Conservation (phyloP, 2,113 vertebrate species). For the Nansenia antarctica region DNA sequence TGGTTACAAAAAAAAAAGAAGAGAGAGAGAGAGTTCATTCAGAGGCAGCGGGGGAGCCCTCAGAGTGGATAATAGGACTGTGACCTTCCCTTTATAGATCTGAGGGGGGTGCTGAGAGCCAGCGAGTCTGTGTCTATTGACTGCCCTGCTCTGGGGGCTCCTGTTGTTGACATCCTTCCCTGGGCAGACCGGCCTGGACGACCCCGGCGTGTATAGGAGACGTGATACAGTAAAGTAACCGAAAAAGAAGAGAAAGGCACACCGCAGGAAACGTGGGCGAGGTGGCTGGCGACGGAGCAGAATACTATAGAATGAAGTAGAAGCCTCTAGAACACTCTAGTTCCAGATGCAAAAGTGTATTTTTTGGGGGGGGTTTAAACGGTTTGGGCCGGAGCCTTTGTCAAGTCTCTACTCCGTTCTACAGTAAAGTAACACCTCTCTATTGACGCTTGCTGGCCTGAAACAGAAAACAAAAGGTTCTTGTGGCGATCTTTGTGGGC, state of each 20-base stretch:
- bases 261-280: too few relatives aligned
- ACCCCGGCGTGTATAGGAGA: slow-evolving; percentile 3
- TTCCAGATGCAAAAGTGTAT: too few relatives aligned
- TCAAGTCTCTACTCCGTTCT: too few relatives aligned
- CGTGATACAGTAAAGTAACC: slow-evolving; percentile 22
- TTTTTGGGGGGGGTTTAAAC: too few relatives aligned
- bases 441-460: not conserved
- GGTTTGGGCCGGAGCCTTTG: too few relatives aligned
- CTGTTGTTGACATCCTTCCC: not conserved
- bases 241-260: too few relatives aligned
- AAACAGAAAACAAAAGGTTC: not conserved
- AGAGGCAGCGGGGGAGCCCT: not conserved
- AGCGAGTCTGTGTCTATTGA: slow-evolving; percentile 27
- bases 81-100: slow-evolving; percentile 22
- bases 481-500: not conserved
- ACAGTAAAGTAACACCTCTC: slow-evolving; percentile 6
- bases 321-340: too few relatives aligned
- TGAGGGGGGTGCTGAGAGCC: slow-evolving; percentile 1
- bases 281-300: too few relatives aligned
- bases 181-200: not conserved
- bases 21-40: not conserved
- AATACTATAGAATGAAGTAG: too few relatives aligned
- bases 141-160: slow-evolving; percentile 15
- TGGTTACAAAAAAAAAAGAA: too few relatives aligned
- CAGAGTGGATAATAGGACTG: not conserved